These are phyloP conservation scores for Ditula angustiorana DNA, from an alignment of 2,888 invertebrate genomes.

Conservation along the genomic window DNA sequence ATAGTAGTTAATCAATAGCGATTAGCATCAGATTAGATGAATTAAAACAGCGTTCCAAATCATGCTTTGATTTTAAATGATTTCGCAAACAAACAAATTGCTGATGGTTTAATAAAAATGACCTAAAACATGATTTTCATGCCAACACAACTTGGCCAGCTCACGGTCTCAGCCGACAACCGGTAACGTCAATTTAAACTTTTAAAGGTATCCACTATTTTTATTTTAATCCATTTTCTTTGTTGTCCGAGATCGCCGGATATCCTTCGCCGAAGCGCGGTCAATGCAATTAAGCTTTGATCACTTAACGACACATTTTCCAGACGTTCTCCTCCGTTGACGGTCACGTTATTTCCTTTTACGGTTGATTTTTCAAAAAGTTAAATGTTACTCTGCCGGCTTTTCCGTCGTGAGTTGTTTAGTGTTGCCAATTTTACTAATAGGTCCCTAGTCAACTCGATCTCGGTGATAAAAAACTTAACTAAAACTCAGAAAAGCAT, in stretches of 20 bases:
- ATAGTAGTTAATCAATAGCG: too few relatives aligned
- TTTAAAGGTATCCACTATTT: conserved; percentile 56
- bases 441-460: too few relatives aligned
- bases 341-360: conserved; percentile 46
- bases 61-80: too few relatives aligned
- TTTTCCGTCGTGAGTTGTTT: too few relatives aligned
- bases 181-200: conserved; percentile 40
- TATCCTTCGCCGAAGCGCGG: conserved; percentile 69
- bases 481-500: too few relatives aligned
- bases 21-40: too few relatives aligned
- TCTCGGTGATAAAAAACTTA: too few relatives aligned
- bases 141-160: neutral
- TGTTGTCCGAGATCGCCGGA: conserved; percentile 73
- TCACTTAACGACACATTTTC: conserved; percentile 78
- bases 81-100: too few relatives aligned
- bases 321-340: conserved; percentile 58
- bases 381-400: too few relatives aligned
- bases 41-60: too few relatives aligned
- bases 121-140: neutral
- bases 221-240: conserved; percentile 79
- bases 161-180: neutral
- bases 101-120: neutral
- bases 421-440: too few relatives aligned
- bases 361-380: neutral
- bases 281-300: conserved; percentile 82